phyloP scores from a whole-genome alignment of 2,888 invertebrate species.

The Cantharis lateralis region DNA sequence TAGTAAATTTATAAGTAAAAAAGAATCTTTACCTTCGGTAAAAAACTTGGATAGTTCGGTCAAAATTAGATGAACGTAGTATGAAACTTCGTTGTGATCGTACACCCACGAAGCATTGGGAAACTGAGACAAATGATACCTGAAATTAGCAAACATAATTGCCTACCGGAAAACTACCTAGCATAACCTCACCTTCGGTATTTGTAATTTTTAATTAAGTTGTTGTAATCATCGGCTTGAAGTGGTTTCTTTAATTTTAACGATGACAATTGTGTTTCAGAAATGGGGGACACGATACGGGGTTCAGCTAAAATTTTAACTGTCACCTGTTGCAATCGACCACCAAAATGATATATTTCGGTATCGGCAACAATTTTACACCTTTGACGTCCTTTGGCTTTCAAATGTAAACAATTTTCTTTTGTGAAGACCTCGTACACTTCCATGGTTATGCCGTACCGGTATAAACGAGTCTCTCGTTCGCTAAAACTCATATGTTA shows the following conservation, averaged over 20 bases:
- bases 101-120: conserved; percentile 50
- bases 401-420: conserved; percentile 61
- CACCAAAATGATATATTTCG: conserved; percentile 45
- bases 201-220: conserved; percentile 45
- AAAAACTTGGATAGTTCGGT: conserved; percentile 44
- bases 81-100: conserved; percentile 50
- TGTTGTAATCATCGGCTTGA: conserved; percentile 40
- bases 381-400: conserved; percentile 77
- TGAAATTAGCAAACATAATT: conserved; percentile 32
- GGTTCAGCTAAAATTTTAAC: conserved; percentile 74
- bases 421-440: conserved; percentile 68
- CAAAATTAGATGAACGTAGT: conserved; percentile 45
- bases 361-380: conserved; percentile 63
- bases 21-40: conserved; percentile 39
- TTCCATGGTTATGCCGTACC: conserved; percentile 68
- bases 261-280: conserved; percentile 56
- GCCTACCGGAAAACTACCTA: neutral
- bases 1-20: no score
- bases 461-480: conserved; percentile 38
- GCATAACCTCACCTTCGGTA: conserved; percentile 46
- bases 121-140: conserved; percentile 51
- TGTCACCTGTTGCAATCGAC: conserved; percentile 60
- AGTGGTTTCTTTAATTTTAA: conserved; percentile 55
- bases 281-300: conserved; percentile 61
- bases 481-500: conserved; percentile 25